Conservation (phyloP, 2,888 invertebrate genomes). For the Steinernema carpocapsae region DNA sequence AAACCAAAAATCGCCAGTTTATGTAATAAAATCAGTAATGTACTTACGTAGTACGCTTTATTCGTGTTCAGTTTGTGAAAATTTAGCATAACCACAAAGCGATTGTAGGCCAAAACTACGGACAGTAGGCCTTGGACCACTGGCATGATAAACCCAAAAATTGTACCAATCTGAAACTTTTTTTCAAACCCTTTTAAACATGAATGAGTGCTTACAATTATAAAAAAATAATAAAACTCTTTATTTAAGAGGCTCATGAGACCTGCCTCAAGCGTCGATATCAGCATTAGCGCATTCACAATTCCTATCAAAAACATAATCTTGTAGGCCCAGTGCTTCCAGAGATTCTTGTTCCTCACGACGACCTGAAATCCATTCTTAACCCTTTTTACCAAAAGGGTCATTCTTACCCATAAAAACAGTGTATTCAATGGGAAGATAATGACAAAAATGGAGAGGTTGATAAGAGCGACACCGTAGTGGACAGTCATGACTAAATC, state of each 20-base stretch:
- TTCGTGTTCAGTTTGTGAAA: not conserved
- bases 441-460: not conserved
- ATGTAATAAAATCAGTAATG: not conserved
- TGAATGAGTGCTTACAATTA: not conserved
- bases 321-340: constrained; percentile 11
- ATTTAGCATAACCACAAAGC: not conserved
- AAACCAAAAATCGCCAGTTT: not conserved
- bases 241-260: not conserved
- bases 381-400: not conserved
- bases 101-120: not conserved
- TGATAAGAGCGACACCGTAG: not conserved
- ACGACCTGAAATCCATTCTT: not conserved
- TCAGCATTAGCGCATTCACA: not conserved
- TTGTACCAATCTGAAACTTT: not conserved
- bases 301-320: not conserved
- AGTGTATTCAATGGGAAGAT: not conserved
- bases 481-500: not conserved
- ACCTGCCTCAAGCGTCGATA: constrained; percentile 4
- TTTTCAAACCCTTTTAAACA: not conserved
- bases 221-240: not conserved
- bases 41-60: not conserved
- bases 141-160: not conserved
- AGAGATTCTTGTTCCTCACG: not conserved
- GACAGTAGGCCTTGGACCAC: constrained; percentile 3
- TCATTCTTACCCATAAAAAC: constrained; percentile 8